Conservation (phyloP, 2,888 invertebrate species). For the Bruchidius siliquastri region DNA sequence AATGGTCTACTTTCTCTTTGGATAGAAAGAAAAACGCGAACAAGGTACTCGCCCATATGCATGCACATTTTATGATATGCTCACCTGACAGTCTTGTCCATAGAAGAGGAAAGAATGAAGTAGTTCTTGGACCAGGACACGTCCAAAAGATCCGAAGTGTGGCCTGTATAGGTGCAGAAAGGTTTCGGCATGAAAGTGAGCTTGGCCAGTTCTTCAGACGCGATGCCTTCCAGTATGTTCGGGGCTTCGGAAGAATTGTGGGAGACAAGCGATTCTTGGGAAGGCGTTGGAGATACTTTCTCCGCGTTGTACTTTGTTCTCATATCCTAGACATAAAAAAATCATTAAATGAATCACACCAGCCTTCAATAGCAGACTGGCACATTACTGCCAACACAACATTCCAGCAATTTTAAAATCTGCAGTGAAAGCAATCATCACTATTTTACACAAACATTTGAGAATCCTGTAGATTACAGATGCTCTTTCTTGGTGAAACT, state of each 20-base stretch:
- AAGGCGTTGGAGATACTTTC: constrained; percentile 88
- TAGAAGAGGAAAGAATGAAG: constrained; percentile 94
- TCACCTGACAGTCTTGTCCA: constrained; percentile 88
- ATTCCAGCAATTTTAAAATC: too few relatives aligned
- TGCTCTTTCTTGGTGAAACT: too few relatives aligned
- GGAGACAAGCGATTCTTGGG: constrained; percentile 84
- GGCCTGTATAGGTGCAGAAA: constrained; percentile 90
- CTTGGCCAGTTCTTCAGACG: constrained; percentile 56
- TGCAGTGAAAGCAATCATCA: too few relatives aligned
- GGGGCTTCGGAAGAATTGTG: constrained; percentile 60
- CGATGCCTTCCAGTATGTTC: constrained; percentile 48
- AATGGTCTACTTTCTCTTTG: too few relatives aligned
- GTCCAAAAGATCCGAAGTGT: constrained; percentile 93
- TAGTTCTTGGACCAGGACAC: constrained; percentile 99
- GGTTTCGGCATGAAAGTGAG: constrained; percentile 83
- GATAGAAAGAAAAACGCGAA: too few relatives aligned
- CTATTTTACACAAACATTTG: too few relatives aligned
- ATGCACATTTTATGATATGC: too few relatives aligned
- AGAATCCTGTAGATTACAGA: too few relatives aligned
- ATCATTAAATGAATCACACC: too few relatives aligned
- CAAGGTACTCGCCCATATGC: too few relatives aligned
- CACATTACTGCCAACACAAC: too few relatives aligned
- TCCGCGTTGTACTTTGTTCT: constrained; percentile 91
- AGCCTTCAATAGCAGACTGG: too few relatives aligned
- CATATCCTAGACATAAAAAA: constrained; percentile 64